Evolutionary conservation across 2,888 invertebrate genomes (phyloP).

Genomic region (Agonopterix heracliana): DNA sequence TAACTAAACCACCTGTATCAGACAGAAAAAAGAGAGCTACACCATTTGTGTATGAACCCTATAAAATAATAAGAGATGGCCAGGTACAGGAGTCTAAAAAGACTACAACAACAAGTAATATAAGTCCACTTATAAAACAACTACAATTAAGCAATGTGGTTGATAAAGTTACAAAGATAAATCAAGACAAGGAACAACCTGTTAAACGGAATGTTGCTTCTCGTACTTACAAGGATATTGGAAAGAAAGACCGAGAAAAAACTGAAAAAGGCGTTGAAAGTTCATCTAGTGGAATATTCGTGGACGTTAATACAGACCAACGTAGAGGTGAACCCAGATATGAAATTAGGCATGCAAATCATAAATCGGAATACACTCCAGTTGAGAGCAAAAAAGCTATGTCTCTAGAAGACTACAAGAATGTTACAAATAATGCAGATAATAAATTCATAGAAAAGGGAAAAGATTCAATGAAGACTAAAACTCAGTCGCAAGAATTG

Average conservation of each 20-base stretch:
- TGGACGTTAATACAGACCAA: constrained; percentile 49
- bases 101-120: constrained; percentile 51
- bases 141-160: constrained; percentile 55
- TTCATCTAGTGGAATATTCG: constrained; percentile 30
- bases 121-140: constrained; percentile 63
- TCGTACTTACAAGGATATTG: constrained; percentile 54
- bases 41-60: constrained; percentile 64
- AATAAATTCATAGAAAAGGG: constrained; percentile 8
- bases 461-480: constrained; percentile 7
- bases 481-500: constrained; percentile 12
- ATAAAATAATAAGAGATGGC: constrained; percentile 63
- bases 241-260: constrained; percentile 46
- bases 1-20: constrained; percentile 22
- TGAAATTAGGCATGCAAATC: constrained; percentile 51
- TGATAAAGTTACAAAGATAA: constrained; percentile 42
- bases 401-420: constrained; percentile 45
- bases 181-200: constrained; percentile 37
- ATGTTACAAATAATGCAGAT: constrained; percentile 22
- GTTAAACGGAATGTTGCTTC: constrained; percentile 35
- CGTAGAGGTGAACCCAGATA: constrained; percentile 64
- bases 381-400: constrained; percentile 50
- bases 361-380: constrained; percentile 50
- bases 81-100: constrained; percentile 59
- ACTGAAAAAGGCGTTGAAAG: constrained; percentile 20
- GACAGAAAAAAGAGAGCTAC: constrained; percentile 45